phyloP scores from a whole-genome alignment of 2,888 invertebrate species.

The Mycalesis mineus region DNA sequence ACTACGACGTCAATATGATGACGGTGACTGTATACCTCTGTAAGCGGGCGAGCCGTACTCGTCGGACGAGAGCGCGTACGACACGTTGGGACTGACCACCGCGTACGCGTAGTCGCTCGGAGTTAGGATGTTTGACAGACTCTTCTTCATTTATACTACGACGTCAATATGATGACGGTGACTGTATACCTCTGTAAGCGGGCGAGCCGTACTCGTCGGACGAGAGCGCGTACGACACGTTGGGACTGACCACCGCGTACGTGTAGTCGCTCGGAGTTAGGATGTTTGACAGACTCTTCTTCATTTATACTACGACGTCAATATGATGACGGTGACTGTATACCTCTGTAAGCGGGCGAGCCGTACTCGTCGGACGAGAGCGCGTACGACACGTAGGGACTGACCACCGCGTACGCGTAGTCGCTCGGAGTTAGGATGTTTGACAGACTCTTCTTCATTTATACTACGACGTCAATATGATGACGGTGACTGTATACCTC shows the following conservation, averaged over 20 bases:
- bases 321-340: too few species aligned
- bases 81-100: slow-evolving; percentile 72
- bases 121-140: slow-evolving; percentile 55
- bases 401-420: slow-evolving; percentile 58
- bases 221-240: slow-evolving; percentile 69
- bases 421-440: slow-evolving; percentile 58
- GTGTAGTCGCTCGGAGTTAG: slow-evolving; percentile 59
- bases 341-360: slow-evolving; percentile 72
- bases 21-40: slow-evolving; percentile 58
- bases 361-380: slow-evolving; percentile 70
- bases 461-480: too few species aligned
- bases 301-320: too few species aligned
- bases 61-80: slow-evolving; percentile 65
- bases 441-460: too few species aligned
- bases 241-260: slow-evolving; percentile 63
- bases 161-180: too few species aligned
- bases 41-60: slow-evolving; percentile 74
- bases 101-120: slow-evolving; percentile 57
- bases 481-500: slow-evolving; percentile 58
- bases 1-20: too few species aligned
- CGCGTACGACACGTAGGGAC: slow-evolving; percentile 72
- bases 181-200: slow-evolving; percentile 62
- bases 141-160: too few species aligned
- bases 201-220: slow-evolving; percentile 73
- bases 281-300: slow-evolving; percentile 55